Evolutionary conservation across 2,113 vertebrate species (phyloP), one percentile per base, ranked within the genome.

Genomic region (Urocynchramus pylzowi): DNA sequence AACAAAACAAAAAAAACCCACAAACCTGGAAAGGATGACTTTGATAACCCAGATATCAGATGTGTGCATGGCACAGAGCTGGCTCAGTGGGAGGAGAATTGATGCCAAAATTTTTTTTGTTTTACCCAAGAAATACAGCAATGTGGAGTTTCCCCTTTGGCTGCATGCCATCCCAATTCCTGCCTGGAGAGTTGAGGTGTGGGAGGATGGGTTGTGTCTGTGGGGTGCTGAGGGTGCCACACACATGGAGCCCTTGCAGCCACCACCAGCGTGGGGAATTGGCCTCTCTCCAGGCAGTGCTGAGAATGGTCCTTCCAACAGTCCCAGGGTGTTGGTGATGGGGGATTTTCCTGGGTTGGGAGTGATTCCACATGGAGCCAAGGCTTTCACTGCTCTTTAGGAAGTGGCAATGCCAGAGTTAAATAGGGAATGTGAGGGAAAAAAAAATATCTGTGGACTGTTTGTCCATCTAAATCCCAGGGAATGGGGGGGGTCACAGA

Each of bases 341-440:
- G 22, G 22, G 86, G 94, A 96, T 96, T 96, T 68, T 53, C 97
- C 95, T 97, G 95, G 96, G 93, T 95, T 95, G 90, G 6, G 15
- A 67, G 45, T 4, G 49, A 63, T 79, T 50, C 67, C 63, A 15
- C 3, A 3, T 0, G 2, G 54, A 70, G 57, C 56, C 1, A 4
- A 44, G 70, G 45, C 12, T 87, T 26, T 10, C 1, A 1, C 27
- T 64, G 44, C 2, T 1, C 30, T 49, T 30, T 20, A 39, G 83
- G 60, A 57, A 84, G 33, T 2, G 20, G 44, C 56, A 83, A 16
- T 12, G 27, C 19, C 37, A 3, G 12, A 53, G 27, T 44, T 45
- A 39, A 37, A 27, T 1, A 64, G 24, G n/a, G 30, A 60, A 16
- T 17, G 12, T 22, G 1, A 39, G 19, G 16, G 1, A 0, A 3